phyloP scores from a whole-genome alignment of 2,888 invertebrate genomes.

The Himalopsyche tibetana region DNA sequence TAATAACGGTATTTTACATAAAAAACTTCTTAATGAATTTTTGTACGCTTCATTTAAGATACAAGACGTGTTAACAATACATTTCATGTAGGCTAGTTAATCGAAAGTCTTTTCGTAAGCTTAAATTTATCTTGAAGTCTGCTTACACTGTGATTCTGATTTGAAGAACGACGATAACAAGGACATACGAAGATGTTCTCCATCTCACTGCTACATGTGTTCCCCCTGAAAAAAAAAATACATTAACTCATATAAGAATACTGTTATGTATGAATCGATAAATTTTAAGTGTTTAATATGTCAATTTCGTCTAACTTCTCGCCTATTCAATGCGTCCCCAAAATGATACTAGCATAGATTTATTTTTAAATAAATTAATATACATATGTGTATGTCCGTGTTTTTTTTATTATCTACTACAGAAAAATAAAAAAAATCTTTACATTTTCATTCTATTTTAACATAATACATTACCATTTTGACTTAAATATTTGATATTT shows the following conservation, averaged over 20 bases:
- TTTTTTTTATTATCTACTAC: too few relatives aligned
- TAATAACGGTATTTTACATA: conserved; percentile 38
- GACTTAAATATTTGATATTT: too few relatives aligned
- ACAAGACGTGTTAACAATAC: conserved; percentile 20
- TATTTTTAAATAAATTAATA: too few relatives aligned
- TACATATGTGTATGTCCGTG: too few relatives aligned
- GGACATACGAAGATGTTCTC: conserved; percentile 62
- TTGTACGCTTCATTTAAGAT: conserved; percentile 24
- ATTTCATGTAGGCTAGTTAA: conserved; percentile 18
- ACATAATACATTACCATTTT: too few relatives aligned
- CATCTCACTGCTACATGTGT: conserved; percentile 62
- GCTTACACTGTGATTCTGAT: conserved; percentile 64
- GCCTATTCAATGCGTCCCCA: too few relatives aligned
- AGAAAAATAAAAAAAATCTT: too few relatives aligned
- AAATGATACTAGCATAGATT: too few relatives aligned
- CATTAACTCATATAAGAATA: background rate
- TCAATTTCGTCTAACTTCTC: too few relatives aligned
- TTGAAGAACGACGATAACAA: conserved; percentile 64
- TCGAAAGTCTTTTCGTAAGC: conserved; percentile 47
- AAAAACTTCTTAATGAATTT: conserved; percentile 1
- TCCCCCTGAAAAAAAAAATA: conserved; percentile 60
- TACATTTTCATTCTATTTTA: too few relatives aligned
- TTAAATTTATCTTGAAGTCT: conserved; percentile 45
- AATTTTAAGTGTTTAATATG: too few relatives aligned
- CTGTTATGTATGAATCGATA: too few relatives aligned